Conservation (phyloP, 2,888 invertebrate species). For the Nasonovia ribisnigri region DNA sequence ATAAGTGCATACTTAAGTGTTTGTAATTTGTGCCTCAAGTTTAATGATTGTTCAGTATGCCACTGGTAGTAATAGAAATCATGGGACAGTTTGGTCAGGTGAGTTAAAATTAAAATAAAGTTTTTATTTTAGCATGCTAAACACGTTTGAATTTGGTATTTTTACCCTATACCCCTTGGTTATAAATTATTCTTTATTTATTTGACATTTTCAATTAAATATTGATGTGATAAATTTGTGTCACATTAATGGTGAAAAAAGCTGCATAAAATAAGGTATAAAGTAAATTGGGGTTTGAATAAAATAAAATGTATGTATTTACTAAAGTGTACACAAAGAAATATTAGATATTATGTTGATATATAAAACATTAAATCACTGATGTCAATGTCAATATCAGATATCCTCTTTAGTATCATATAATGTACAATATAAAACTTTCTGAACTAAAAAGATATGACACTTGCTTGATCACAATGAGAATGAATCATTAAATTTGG, state of each 20-base stretch:
- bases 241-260: not conserved
- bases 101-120: not conserved
- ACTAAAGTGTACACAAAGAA: not conserved
- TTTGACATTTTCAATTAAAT: not conserved
- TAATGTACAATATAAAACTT: no score
- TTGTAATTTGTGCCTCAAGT: not conserved
- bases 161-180: not conserved
- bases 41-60: not conserved
- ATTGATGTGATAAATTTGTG: not conserved
- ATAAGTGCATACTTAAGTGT: not conserved
- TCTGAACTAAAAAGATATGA: not conserved
- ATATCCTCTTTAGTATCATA: not conserved
- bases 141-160: not conserved
- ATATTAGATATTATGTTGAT: not conserved
- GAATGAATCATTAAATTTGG: not conserved
- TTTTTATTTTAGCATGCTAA: constrained; percentile 7
- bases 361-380: not conserved
- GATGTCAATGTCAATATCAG: not conserved
- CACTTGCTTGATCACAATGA: not conserved
- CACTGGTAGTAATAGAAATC: not conserved
- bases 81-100: not conserved
- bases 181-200: not conserved
- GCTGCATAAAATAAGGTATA: not conserved
- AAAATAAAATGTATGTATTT: not conserved
- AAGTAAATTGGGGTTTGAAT: not conserved